These are phyloP conservation scores for Aromia moschata DNA, from an alignment of 2,888 invertebrate genomes.

Conservation along the genomic window DNA sequence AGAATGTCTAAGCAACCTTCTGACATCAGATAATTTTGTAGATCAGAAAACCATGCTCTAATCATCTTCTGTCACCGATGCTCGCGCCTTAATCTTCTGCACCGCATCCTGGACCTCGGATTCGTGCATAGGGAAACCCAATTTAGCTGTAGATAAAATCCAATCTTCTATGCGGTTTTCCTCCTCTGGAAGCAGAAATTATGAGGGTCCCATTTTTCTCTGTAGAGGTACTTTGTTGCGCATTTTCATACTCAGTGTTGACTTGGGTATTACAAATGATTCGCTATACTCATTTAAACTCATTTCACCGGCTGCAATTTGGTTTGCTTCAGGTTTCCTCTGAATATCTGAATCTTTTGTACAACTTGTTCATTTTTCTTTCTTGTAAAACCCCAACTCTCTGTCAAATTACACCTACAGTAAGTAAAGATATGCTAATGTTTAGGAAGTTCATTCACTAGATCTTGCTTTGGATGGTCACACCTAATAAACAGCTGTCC, in stretches of 20 bases:
- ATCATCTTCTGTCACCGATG: too few species aligned
- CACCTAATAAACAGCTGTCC: too few species aligned
- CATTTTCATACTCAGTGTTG: conserved; percentile 28
- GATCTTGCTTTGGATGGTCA: too few species aligned
- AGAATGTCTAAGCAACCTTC: conserved; percentile 26
- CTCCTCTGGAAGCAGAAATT: conserved; percentile 25
- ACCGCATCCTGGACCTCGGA: conserved; percentile 34
- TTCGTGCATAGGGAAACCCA: conserved; percentile 38
- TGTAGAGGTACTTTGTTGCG: conserved; percentile 15
- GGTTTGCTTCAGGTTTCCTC: too few species aligned
- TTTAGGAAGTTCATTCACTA: too few species aligned
- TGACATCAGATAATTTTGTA: conserved; percentile 18
- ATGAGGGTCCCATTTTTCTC: conserved; percentile 32
- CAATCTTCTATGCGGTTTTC: conserved; percentile 30
- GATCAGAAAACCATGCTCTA: conserved; percentile 32
- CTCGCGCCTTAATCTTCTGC: conserved; percentile 25
- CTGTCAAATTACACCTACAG: too few species aligned
- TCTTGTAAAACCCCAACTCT: too few species aligned
- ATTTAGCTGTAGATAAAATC: conserved; percentile 34
- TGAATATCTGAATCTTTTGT: too few species aligned
- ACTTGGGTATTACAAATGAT: conserved; percentile 34
- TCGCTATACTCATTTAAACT: too few species aligned
- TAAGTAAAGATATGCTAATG: too few species aligned
- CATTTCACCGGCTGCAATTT: too few species aligned
- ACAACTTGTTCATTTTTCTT: too few species aligned